A percentile compares a stretch with the other conserved stretches of the same genome.
phyloP scores from a whole-genome alignment of 2,113 vertebrate species.

The Tinamus guttatus region DNA sequence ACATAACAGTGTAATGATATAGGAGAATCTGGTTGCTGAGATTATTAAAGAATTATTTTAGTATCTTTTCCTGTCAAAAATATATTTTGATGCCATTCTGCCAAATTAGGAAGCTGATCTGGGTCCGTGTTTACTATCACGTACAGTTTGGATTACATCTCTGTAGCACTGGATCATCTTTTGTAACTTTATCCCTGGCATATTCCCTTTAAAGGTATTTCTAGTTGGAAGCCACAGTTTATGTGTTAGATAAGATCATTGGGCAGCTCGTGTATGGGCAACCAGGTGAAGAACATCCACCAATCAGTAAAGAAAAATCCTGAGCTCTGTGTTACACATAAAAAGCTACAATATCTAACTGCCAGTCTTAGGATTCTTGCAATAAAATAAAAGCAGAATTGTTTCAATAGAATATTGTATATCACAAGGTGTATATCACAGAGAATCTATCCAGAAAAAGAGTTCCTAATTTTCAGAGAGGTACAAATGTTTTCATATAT shows the following conservation, averaged over 20 bases:
- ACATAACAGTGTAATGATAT: neutral
- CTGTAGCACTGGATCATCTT: neutral
- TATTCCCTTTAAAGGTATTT: neutral
- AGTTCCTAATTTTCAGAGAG: neutral
- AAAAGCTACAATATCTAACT: neutral
- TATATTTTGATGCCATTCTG: neutral
- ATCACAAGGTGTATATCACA: neutral
- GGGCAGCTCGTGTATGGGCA: neutral
- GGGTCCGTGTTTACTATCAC: neutral
- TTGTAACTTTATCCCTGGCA: neutral
- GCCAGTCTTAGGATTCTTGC: neutral
- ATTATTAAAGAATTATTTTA: neutral
- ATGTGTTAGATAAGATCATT: neutral
- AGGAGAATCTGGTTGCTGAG: neutral
- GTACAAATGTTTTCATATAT: neutral
- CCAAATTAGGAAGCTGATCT: neutral
- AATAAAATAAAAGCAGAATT: neutral
- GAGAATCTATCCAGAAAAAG: neutral
- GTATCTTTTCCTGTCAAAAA: neutral
- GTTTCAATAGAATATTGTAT: neutral
- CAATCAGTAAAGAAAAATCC: neutral
- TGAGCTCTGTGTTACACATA: neutral
- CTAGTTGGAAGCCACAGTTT: conserved; percentile 27
- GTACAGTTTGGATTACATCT: neutral
- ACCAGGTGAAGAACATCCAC: neutral